Evolutionary conservation across 2,888 invertebrate genomes (phyloP).

Genomic region (Troides oblongomaculatus): DNA sequence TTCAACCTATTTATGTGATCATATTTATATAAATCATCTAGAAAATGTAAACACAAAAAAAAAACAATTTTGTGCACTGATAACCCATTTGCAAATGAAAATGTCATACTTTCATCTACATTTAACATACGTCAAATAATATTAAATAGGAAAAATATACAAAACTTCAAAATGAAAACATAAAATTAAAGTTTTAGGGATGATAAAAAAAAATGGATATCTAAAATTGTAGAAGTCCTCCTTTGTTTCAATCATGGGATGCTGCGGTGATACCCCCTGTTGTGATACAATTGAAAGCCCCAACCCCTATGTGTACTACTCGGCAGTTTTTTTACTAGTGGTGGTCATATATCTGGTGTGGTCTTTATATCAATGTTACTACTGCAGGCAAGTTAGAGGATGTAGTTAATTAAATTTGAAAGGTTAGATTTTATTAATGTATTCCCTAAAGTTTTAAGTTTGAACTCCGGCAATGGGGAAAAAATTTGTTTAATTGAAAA

Average conservation of each 20-base stretch:
- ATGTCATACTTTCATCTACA: neutral
- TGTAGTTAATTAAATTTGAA: neutral
- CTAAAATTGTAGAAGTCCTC: neutral
- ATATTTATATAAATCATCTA: neutral
- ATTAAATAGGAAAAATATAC: neutral
- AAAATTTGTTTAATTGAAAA: too few relatives aligned
- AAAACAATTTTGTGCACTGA: neutral
- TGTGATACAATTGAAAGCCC: conserved; percentile 33
- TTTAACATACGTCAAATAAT: neutral
- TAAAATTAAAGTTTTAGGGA: neutral
- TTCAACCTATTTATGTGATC: too few relatives aligned
- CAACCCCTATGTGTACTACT: conserved; percentile 42
- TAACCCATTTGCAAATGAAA: neutral
- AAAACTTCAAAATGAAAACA: neutral
- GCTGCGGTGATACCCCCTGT: conserved; percentile 32
- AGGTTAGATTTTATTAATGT: neutral
- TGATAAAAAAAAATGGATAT: conserved; percentile 17
- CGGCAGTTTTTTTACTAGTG: conserved; percentile 42
- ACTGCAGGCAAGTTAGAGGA: conserved; percentile 14
- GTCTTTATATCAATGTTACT: conserved; percentile 44
- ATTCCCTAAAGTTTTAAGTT: neutral
- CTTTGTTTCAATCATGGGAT: conserved; percentile 36
- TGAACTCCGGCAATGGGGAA: neutral
- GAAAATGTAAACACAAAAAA: neutral
- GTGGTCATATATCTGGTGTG: conserved; percentile 48